These are phyloP conservation scores for Hipposideros larvatus DNA, from an alignment of 2,797 vertebrate genomes.

Conservation along the genomic window DNA sequence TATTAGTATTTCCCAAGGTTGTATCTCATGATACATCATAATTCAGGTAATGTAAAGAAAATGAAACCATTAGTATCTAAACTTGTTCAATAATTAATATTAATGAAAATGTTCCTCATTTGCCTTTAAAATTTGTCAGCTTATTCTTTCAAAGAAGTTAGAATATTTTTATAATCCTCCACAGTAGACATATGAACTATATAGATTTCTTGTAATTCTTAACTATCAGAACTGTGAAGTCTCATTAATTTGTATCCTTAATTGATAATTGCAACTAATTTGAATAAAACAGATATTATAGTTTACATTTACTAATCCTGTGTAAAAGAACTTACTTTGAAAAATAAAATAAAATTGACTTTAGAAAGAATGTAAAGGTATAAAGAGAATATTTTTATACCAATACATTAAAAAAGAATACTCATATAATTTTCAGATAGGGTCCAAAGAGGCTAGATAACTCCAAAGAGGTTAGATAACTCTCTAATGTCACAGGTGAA, in stretches of 20 bases:
- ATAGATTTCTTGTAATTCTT: slow-evolving; percentile 14
- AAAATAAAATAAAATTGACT: background rate
- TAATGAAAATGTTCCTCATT: slow-evolving; percentile 49
- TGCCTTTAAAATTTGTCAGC: slow-evolving; percentile 43
- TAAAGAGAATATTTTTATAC: slow-evolving; percentile 4
- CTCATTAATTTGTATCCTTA: background rate
- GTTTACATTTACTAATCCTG: background rate
- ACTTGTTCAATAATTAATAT: background rate
- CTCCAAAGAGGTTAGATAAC: background rate
- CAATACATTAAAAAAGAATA: background rate
- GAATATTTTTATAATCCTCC: background rate
- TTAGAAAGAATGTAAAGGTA: background rate
- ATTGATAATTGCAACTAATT: slow-evolving; percentile 8
- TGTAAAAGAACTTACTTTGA: background rate
- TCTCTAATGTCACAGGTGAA: background rate
- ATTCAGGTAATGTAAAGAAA: slow-evolving; percentile 15
- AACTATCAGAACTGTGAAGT: background rate
- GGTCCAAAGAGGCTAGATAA: background rate
- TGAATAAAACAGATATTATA: background rate
- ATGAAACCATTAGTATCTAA: slow-evolving; percentile 58
- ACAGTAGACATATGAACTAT: background rate
- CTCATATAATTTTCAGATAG: background rate
- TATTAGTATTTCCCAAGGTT: slow-evolving; percentile 24
- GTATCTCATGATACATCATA: background rate
- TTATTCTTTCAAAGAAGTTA: slow-evolving; percentile 17